Percentiles rank a stretch among this genome's conserved stretches.
Conservation (phyloP, 1,140 invertebrate species). For the Aphis craccivora region DNA sequence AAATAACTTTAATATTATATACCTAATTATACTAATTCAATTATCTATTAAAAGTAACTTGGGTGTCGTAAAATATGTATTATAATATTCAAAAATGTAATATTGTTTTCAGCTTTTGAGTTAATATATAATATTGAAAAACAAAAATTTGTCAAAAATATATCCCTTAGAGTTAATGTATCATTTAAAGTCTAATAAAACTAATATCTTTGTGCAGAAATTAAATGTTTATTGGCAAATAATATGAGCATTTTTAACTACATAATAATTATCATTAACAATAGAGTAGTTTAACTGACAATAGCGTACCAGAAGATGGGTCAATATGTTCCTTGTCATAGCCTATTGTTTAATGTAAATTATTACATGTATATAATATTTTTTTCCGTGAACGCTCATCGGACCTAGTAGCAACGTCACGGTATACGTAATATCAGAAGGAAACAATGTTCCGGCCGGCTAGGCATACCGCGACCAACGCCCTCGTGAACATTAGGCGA, state of each 20-base stretch:
- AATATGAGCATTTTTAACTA: background rate
- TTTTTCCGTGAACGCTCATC: conserved; percentile 35
- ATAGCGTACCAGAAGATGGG: background rate
- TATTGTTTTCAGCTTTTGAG: background rate
- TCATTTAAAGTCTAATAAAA: background rate
- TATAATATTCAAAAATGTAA: background rate
- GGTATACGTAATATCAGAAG: conserved; percentile 44
- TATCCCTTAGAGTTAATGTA: background rate
- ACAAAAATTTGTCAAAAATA: background rate
- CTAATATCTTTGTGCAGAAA: background rate
- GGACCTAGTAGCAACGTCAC: conserved; percentile 38
- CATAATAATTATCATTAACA: background rate
- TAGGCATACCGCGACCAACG: conserved; percentile 52
- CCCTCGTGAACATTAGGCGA: conserved; percentile 47
- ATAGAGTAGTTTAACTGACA: conserved; percentile 1
- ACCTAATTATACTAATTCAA: background rate
- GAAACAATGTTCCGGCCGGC: conserved; percentile 53
- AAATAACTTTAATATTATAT: too few relatives aligned
- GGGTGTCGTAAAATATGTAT: background rate
- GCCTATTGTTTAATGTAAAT: conserved; percentile 13
- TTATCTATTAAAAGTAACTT: background rate
- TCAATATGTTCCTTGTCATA: conserved; percentile 15
- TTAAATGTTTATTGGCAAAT: background rate
- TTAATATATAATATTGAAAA: background rate
- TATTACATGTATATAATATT: background rate